phyloP scores from a whole-genome alignment of 2,888 invertebrate species.

The Erynnis tages region DNA sequence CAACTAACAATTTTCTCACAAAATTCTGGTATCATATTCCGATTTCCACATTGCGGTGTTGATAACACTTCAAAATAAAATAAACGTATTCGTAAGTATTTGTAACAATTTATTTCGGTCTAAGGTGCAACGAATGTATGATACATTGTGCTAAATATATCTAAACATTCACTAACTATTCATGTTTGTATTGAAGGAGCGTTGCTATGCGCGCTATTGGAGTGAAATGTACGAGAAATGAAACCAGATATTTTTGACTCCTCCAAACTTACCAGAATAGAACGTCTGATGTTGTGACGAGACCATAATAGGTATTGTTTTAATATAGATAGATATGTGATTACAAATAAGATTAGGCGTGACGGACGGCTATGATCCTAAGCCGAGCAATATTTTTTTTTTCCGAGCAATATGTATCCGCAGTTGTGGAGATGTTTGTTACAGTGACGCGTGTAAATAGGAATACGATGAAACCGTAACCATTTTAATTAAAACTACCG shows the following conservation, averaged over 20 bases:
- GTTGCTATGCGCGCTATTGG: constrained; percentile 24
- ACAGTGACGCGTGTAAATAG: too few species aligned
- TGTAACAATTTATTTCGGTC: constrained; percentile 27
- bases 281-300: constrained; percentile 36
- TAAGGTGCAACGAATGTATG: constrained; percentile 29
- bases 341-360: neutral
- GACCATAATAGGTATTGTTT: constrained; percentile 17
- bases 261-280: constrained; percentile 43
- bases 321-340: neutral
- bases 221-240: constrained; percentile 42
- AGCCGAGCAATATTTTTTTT: too few species aligned
- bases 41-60: neutral
- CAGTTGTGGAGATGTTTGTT: too few species aligned
- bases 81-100: neutral
- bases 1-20: too few species aligned
- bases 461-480: too few species aligned
- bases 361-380: too few species aligned
- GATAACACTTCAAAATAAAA: constrained; percentile 20
- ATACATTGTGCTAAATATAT: constrained; percentile 36
- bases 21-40: constrained; percentile 2
- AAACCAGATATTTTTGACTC: constrained; percentile 48
- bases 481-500: too few species aligned
- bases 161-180: constrained; percentile 22
- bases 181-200: constrained; percentile 28
- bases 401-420: too few species aligned